Base-by-base conservation (phyloP, 2,797 vertebrate genomes). In the Apogon talboti region DNA sequence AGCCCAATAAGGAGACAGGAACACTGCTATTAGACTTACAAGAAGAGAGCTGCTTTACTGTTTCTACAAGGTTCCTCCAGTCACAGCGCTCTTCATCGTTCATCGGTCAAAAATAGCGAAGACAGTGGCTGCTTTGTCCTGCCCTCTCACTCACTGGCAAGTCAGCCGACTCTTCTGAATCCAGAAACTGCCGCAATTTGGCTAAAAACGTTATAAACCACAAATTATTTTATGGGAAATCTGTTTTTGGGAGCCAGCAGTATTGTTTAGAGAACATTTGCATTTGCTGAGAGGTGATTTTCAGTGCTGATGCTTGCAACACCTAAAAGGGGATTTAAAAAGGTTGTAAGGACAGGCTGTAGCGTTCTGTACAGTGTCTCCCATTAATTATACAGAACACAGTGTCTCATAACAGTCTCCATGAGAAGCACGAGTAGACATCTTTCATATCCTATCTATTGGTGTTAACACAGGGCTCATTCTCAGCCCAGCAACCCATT, bases 11-110 rank as follows among this genome's bases (percentile, higher is more conserved):
- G 55, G 67, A 42, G 62, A 66, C 42, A 50, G 43, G 45, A 67
- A 54, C 18, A 19, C 28, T 43, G 67, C 41, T 6, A 33, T 47
- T 61, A 54, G 53, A 69, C 52, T 66, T 47, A 70, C 52, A 66
- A 28, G 19, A 56, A 46, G 59, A 12, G 13, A 46, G 37, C 61
- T 53, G 44, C 66, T 67, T n/a, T 55, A 30, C 33, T 55, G 33
- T 33, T 38, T 5, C 50, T 28, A 56, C 49, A 33, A 47, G 15
- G 16, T 49, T 15, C 56, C 42, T 51, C 43, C 33, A 7, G 15
- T 46, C 48, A 67, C 35, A 41, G 47, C 14, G 14, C 21, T 24
- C 21, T 5, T 24, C 21, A 24, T 24, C 21, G 5, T 58, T 55
- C 55, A 52, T 35, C 11, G 37, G 43, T 30, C 43, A 33, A 44